Base-by-base conservation (phyloP, 2,888 invertebrate genomes). In the Rhingia campestris region DNA sequence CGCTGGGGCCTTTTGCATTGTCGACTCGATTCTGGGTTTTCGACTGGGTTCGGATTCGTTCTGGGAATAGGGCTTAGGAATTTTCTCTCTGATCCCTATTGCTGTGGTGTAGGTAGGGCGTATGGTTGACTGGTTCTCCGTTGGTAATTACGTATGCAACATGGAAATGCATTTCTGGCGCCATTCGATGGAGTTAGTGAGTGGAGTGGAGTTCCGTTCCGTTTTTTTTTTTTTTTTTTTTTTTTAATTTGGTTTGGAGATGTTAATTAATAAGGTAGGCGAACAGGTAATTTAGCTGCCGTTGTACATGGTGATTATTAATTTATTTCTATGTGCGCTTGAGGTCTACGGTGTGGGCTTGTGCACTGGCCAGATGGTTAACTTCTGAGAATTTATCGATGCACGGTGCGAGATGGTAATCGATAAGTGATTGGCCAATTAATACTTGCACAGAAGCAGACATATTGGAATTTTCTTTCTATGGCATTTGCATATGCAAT, bases 111-210 rank as follows among this genome's bases (percentile, higher is more conserved):
- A 66, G 81, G 74, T 56, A 47, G 9, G 51, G 56, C 22, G 49
- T 41, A 45, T 39, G 58, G 47, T 22, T 63, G 39, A 32, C 54
- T 49, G 39, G 58, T 30, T 6, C 3, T 49, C 3, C 37, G 10
- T 12, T 33, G 41, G 30, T 66, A 53, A 84, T 80, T 84, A 74
- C 49, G 80, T 70, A 84, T 84, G 74, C 84, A 80, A 12, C 53
- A 59, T 47, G 69, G 56, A 69, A 69, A 69, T 67, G 37, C 66
- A 79, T 69, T 53, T 66, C 10, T 84, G 84, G 84, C 84, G 84
- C 84, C 79, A 59, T 66, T 75, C 45, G 53, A 22, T 51, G 43
- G 30, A 56, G 47, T 43, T 59, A 59, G 59, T 45, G 51, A 53
- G 56, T 39, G 22, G 59, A 32, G 41, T 49, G 10, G 41, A 58